Percentiles rank a stretch among this genome's conserved stretches.
Evolutionary conservation across 2,797 vertebrate genomes (phyloP).

Genomic region (Notolepis coatsorum): DNA sequence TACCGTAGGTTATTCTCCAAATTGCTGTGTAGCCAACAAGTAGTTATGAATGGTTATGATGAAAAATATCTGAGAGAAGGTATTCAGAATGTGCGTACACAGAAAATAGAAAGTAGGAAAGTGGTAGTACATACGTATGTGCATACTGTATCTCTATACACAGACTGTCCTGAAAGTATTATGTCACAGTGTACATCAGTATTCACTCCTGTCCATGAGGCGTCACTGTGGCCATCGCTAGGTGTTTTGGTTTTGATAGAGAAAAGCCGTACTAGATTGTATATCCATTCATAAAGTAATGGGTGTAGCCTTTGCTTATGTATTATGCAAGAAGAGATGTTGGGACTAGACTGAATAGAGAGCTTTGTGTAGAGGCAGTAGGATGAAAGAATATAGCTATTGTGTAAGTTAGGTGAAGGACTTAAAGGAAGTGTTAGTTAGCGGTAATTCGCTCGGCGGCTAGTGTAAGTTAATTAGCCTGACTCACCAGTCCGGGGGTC

Average conservation of each 20-base stretch:
- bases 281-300: background rate
- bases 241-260: conserved; percentile 20
- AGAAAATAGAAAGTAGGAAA: background rate
- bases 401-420: conserved; percentile 19
- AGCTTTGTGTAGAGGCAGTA: conserved; percentile 33
- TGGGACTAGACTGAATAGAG: conserved; percentile 39
- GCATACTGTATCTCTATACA: background rate
- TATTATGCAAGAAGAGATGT: conserved; percentile 34
- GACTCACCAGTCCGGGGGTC: conserved; percentile 11
- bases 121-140: background rate
- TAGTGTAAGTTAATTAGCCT: too few relatives aligned
- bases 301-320: conserved; percentile 8
- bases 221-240: conserved; percentile 10
- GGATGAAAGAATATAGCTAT: conserved; percentile 39
- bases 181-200: conserved; percentile 7
- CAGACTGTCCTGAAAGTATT: conserved; percentile 1
- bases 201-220: conserved; percentile 30
- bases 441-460: conserved; percentile 5
- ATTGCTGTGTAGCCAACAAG: background rate
- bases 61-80: background rate
- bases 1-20: background rate
- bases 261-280: conserved; percentile 16
- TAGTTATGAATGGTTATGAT: background rate
- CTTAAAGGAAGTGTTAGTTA: conserved; percentile 33
- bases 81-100: background rate